Conservation (phyloP, 2,888 invertebrate species). For the Epiperipatus broadwayi region DNA sequence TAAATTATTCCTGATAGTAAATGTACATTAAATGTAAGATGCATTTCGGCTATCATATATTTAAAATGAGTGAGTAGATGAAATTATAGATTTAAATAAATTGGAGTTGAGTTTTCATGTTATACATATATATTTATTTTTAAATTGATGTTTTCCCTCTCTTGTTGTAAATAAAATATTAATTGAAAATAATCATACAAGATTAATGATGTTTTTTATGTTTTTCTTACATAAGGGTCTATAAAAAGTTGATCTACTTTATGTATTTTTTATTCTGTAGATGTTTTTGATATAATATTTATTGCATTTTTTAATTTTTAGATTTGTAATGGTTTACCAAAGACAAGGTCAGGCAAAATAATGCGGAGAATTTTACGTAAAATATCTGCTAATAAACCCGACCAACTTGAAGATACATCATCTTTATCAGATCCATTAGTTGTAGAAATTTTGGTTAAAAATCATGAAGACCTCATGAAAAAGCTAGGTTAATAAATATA, state of each 20-base stretch:
- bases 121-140: no score
- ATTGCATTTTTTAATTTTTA: slow-evolving; percentile 19
- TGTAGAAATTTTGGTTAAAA: no score
- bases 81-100: no score
- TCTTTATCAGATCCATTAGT: no score
- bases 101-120: no score
- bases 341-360: slow-evolving; percentile 35
- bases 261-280: slow-evolving; percentile 1
- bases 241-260: neutral
- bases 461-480: no score
- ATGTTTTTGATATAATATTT: slow-evolving; percentile 1
- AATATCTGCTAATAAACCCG: slow-evolving; percentile 24
- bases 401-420: no score
- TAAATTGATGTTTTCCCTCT: neutral
- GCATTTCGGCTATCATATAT: no score
- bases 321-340: slow-evolving; percentile 29
- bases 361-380: slow-evolving; percentile 34
- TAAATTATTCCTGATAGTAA: no score
- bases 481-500: no score
- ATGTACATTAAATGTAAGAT: no score
- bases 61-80: no score
- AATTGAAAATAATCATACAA: neutral
- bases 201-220: slow-evolving; percentile 5
- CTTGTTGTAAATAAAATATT: neutral
- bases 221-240: slow-evolving; percentile 1